Evolutionary conservation across 2,797 vertebrate genomes (phyloP).

Genomic region (Notolabrus celidotus): DNA sequence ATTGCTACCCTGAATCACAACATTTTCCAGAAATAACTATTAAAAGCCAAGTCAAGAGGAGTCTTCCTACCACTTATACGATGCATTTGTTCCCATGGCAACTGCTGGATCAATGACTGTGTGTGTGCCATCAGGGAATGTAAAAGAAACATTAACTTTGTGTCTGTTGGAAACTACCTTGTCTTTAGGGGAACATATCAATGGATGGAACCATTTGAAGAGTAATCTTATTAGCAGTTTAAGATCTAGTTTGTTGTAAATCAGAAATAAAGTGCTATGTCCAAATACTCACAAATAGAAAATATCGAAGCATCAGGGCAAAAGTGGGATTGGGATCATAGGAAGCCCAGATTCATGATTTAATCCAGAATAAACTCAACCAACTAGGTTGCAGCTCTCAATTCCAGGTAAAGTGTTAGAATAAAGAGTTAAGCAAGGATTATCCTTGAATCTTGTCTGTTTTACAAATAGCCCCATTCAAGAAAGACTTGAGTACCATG

Average conservation of each 20-base stretch:
- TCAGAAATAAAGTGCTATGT: not conserved
- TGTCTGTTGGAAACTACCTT: not conserved
- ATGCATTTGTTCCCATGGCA: conserved; percentile 43
- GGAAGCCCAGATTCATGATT: conserved; percentile 8
- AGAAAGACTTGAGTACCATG: not conserved
- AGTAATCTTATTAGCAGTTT: no score
- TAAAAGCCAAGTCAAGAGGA: conserved; percentile 26
- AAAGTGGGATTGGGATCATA: not conserved
- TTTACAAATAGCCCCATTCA: conserved; percentile 39
- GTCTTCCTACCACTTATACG: conserved; percentile 21
- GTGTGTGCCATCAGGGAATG: conserved; percentile 18
- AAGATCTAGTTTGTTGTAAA: not conserved
- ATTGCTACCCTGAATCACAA: not conserved
- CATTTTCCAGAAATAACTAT: conserved; percentile 28
- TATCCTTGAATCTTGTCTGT: conserved; percentile 61
- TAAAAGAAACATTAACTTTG: conserved; percentile 4
- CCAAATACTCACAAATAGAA: not conserved
- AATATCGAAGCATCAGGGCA: not conserved
- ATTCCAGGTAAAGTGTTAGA: conserved; percentile 59
- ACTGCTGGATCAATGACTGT: conserved; percentile 30
- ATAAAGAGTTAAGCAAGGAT: conserved; percentile 58
- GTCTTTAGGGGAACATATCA: not conserved
- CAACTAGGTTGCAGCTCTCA: conserved; percentile 44
- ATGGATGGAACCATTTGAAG: not conserved
- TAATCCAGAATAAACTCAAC: conserved; percentile 61